These are phyloP conservation scores for Tetramorium parvispinum DNA, from an alignment of 1,140 invertebrate species.

Conservation along the genomic window DNA sequence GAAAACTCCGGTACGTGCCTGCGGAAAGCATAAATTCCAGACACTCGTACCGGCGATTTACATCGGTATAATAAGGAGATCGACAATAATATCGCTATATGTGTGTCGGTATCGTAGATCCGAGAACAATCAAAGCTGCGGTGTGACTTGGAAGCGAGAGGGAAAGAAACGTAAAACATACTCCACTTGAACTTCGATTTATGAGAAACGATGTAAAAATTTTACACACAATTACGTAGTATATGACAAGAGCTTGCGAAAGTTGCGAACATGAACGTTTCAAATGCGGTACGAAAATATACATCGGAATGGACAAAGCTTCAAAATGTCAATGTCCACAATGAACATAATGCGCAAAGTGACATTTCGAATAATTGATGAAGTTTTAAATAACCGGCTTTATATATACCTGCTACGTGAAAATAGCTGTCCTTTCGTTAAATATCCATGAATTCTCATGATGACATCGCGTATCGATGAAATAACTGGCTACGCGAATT, in stretches of 20 bases:
- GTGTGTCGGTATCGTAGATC: neutral
- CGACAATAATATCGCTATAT: conserved; percentile 10
- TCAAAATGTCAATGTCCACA: conserved; percentile 1
- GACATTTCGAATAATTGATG: conserved; percentile 35
- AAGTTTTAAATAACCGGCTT: conserved; percentile 19
- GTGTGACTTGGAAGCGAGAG: neutral
- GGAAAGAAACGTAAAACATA: neutral
- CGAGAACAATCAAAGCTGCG: neutral
- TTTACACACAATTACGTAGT: neutral
- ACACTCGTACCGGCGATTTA: conserved; percentile 12
- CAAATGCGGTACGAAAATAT: neutral
- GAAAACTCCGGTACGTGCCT: conserved; percentile 30
- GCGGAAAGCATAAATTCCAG: conserved; percentile 30
- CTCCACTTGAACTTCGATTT: neutral
- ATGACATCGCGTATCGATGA: neutral
- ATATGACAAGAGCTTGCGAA: neutral
- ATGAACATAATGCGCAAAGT: neutral
- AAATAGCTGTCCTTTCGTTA: neutral
- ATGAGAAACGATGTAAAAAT: neutral
- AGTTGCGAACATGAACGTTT: neutral
- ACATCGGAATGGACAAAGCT: too few relatives aligned
- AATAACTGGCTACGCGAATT: neutral
- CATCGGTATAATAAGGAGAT: conserved; percentile 2
- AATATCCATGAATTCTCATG: neutral
- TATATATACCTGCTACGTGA: neutral